These are phyloP conservation scores for Galago senegalensis DNA, from an alignment of 2,797 vertebrate species.

Conservation along the genomic window DNA sequence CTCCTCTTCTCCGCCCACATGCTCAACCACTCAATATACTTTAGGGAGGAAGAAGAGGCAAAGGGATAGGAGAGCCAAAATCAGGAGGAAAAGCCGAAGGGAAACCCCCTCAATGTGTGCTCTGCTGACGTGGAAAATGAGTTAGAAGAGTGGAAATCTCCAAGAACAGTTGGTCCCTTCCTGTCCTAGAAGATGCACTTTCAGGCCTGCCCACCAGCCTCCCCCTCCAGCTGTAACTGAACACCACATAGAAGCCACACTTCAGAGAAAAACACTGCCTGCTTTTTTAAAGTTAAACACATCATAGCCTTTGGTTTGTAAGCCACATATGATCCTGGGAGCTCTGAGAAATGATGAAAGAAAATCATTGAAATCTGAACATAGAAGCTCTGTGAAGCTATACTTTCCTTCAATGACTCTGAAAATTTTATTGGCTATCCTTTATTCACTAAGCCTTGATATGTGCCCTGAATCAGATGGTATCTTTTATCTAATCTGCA, in stretches of 20 bases:
- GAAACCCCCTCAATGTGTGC: neutral
- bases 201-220: neutral
- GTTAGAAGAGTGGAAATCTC: neutral
- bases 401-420: neutral
- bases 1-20: neutral
- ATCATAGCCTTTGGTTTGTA: constrained; percentile 47
- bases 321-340: constrained; percentile 9
- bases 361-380: constrained; percentile 60
- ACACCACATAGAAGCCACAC: neutral
- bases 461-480: fast-evolving
- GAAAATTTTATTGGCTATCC: neutral
- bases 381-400: constrained; percentile 20
- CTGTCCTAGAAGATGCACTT: neutral
- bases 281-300: constrained; percentile 63
- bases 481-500: neutral
- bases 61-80: neutral
- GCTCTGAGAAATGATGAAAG: constrained; percentile 74
- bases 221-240: constrained; percentile 15
- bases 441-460: neutral
- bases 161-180: fast-evolving
- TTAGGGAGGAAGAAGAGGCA: neutral
- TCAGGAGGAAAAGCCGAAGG: neutral
- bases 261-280: constrained; percentile 58
- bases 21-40: neutral
- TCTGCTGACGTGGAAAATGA: neutral